Percentiles rank a stretch among this genome's conserved stretches.
Conservation (phyloP, 2,797 vertebrate genomes). For the Coreius guichenoti region DNA sequence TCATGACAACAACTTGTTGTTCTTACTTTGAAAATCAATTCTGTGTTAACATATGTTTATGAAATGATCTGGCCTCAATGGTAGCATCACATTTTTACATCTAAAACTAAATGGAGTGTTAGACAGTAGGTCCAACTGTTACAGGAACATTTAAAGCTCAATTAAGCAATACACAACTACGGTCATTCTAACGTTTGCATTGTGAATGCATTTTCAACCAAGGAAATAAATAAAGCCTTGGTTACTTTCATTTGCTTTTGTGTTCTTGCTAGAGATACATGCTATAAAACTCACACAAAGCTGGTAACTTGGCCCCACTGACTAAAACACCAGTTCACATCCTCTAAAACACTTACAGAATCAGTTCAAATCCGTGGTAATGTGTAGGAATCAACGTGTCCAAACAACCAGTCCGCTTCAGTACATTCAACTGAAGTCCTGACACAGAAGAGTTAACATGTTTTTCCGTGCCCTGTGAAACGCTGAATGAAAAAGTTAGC, state of each 20-base stretch:
- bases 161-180: neutral
- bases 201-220: slow-evolving; percentile 12
- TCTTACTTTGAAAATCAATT: neutral
- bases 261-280: slow-evolving; percentile 3
- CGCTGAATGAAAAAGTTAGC: neutral
- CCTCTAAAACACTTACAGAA: slow-evolving; percentile 10
- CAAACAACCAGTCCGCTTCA: neutral
- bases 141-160: neutral
- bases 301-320: slow-evolving; percentile 38
- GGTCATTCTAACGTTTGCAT: neutral
- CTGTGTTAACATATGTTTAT: neutral
- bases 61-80: neutral
- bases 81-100: slow-evolving; percentile 2
- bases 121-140: slow-evolving; percentile 21
- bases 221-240: neutral
- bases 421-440: neutral
- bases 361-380: neutral
- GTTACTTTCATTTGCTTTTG: neutral
- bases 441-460: neutral
- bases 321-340: slow-evolving; percentile 27
- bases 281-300: slow-evolving; percentile 13
- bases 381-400: slow-evolving; percentile 18
- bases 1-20: neutral
- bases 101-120: slow-evolving; percentile 34
- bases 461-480: slow-evolving; percentile 1